A percentile compares a stretch with the other conserved stretches of the same genome.
Conservation (phyloP, 2,888 invertebrate genomes). For the Drosophila suboccidentalis region DNA sequence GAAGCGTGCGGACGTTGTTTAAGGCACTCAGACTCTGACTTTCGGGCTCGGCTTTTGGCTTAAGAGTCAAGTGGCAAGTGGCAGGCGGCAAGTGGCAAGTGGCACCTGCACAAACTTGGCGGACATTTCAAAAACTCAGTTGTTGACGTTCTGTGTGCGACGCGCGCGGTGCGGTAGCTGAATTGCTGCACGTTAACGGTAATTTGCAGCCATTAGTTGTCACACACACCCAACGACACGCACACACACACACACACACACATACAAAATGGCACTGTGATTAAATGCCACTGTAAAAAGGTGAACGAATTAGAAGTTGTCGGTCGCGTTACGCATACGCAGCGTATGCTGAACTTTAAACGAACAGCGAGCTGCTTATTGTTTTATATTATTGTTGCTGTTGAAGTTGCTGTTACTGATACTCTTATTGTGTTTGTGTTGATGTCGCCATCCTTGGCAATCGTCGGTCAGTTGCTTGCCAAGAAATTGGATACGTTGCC, state of each 20-base stretch:
- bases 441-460: conserved; percentile 52
- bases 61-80: conserved; percentile 66
- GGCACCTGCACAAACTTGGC: conserved; percentile 50
- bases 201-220: conserved; percentile 79
- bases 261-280: conserved; percentile 44
- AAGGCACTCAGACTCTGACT: conserved; percentile 56
- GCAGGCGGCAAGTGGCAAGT: conserved; percentile 52
- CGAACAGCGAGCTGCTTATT: conserved; percentile 60
- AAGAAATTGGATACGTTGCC: conserved; percentile 60
- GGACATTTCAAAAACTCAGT: conserved; percentile 44
- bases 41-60: conserved; percentile 56
- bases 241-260: background rate
- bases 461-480: conserved; percentile 50
- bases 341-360: conserved; percentile 60
- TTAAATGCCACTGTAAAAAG: conserved; percentile 57
- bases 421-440: conserved; percentile 28
- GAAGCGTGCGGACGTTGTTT: conserved; percentile 81
- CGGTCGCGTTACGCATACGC: conserved; percentile 70
- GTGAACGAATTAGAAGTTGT: conserved; percentile 52
- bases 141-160: conserved; percentile 39
- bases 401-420: background rate
- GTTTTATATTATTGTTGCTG: conserved; percentile 43
- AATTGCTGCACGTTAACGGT: conserved; percentile 69
- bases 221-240: conserved; percentile 25
- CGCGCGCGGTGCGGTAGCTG: conserved; percentile 35